Conservation (phyloP, 2,113 vertebrate species). For the Scopus umbretta region DNA sequence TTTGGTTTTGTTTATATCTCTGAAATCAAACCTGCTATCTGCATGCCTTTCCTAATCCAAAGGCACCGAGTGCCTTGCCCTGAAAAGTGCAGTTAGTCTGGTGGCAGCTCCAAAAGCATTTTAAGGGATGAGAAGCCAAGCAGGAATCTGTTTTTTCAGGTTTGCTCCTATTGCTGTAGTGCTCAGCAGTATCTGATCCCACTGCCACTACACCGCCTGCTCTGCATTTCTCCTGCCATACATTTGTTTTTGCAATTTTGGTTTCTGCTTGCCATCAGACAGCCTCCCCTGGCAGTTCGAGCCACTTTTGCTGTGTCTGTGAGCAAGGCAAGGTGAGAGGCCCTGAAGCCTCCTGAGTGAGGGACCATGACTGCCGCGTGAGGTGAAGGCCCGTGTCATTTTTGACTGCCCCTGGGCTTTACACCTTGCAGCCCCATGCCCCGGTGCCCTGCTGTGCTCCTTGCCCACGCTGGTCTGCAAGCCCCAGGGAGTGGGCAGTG, state of each 20-base stretch:
- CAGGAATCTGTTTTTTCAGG: background rate
- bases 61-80: background rate
- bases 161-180: background rate
- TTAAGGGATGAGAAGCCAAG: background rate
- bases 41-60: background rate
- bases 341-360: too few species aligned
- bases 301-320: background rate
- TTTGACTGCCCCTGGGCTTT: background rate
- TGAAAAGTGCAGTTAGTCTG: background rate
- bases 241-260: background rate
- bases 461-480: background rate
- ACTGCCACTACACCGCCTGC: background rate
- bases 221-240: background rate
- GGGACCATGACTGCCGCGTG: background rate
- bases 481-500: background rate
- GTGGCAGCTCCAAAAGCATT: background rate
- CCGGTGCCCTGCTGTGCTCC: accelerated
- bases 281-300: background rate
- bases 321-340: background rate
- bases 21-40: background rate
- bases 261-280: background rate
- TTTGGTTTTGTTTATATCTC: background rate
- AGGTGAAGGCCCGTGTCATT: background rate
- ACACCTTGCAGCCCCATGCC: background rate
- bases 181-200: background rate